phyloP scores from a whole-genome alignment of 2,888 invertebrate genomes.

The Aspidiotus destructor region DNA sequence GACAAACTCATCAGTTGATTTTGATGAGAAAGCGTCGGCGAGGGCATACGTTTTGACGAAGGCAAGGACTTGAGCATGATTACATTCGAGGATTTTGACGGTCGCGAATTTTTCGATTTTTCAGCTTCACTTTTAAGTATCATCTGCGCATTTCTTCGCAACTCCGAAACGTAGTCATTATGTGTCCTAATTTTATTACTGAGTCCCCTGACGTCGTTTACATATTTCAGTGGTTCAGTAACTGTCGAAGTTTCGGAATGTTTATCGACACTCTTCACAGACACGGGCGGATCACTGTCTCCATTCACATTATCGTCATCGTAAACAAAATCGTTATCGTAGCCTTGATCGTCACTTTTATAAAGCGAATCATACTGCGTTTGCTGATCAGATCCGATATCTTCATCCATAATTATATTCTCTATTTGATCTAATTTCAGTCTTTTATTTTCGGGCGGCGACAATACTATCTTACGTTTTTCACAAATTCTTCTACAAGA shows the following conservation, averaged over 20 bases:
- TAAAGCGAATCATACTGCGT: neutral
- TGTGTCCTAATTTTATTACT: neutral
- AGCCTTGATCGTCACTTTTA: neutral
- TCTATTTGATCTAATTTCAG: conserved; percentile 24
- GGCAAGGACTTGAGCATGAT: neutral
- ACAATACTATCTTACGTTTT: conserved; percentile 13
- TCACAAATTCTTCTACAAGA: neutral
- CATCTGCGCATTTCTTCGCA: neutral
- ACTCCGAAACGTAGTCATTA: neutral
- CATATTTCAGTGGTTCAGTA: conserved; percentile 11
- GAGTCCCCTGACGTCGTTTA: conserved; percentile 7
- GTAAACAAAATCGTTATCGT: neutral
- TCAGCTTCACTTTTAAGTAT: neutral
- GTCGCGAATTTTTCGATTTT: neutral
- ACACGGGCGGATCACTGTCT: neutral
- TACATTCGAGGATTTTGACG: conserved; percentile 13
- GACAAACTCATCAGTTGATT: neutral
- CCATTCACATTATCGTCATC: neutral
- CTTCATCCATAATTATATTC: conserved; percentile 20
- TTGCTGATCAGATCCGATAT: neutral
- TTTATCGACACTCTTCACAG: neutral
- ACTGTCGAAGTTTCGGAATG: neutral
- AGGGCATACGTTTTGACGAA: neutral
- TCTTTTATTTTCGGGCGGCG: neutral
- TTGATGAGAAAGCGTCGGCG: neutral